Base-by-base conservation (phyloP, 2,888 invertebrate species). In the Tachina fera region DNA sequence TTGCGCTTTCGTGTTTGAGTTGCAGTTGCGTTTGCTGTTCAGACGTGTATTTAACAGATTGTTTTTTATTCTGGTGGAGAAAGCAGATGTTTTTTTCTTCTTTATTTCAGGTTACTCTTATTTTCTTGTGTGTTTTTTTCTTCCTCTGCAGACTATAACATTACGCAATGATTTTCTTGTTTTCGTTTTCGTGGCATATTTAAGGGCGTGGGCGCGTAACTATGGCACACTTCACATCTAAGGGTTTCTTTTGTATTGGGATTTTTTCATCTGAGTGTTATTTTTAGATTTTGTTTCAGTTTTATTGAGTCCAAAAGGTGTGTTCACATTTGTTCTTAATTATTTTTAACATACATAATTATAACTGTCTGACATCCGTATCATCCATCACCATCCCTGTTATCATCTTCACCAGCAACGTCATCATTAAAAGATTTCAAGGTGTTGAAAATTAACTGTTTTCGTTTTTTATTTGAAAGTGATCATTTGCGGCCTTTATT, bases 151-250 rank as follows among this genome's bases (percentile, higher is more conserved):
- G 5, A 10, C 31, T 49, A n/a, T 76, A 14, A 88, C 86, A 89
- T 89, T 89, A 89, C 88, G 89, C 89, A 89, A 90, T 89, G 89
- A 90, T 90, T 90, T 80, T 75, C 39, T 58, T 83, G 6, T 58
- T 45, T 79, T 74, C n/a, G 41, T 16, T 61, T 61, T 41, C 5
- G 16, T 76, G 65, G 63, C 45, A 75, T 71, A 63, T 76, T 79
- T 74, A 79, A 87, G 84, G 87, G 87, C 87, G 87, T 88, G 84
- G 87, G 87, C 86, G 88, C 76, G 74, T 85, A 70, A 65, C 87
- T 79, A 81, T 81, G 86, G 78, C 75, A 77, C 81, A 65, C 67
- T 87, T 41, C 67, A 71, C 43, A 41, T 67, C 61, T 60, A 58
- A 78, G 71, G 83, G 81, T 72, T 86, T 81, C 63, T 63, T 71